Evolutionary conservation across 2,888 invertebrate genomes (phyloP).

Genomic region (Andrena chrysosceles): DNA sequence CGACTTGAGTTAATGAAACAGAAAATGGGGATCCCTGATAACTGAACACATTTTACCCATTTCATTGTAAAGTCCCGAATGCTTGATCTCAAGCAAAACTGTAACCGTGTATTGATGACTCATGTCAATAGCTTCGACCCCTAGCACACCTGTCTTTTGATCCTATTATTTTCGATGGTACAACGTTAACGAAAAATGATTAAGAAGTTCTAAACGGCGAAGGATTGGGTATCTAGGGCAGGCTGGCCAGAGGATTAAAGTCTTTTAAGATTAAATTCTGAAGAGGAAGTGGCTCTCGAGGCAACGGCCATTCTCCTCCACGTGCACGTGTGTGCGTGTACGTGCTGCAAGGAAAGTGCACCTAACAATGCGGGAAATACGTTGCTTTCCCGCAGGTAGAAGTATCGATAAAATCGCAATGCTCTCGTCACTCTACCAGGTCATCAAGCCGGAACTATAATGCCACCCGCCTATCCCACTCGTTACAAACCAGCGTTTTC

Average conservation of each 20-base stretch:
- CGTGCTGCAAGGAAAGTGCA: conserved; percentile 25
- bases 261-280: conserved; percentile 43
- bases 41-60: no score
- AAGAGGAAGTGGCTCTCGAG: conserved; percentile 28
- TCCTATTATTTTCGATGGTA: not conserved
- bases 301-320: not conserved
- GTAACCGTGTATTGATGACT: no score
- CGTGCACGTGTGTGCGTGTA: not conserved
- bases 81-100: no score
- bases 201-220: not conserved
- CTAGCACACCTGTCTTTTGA: not conserved
- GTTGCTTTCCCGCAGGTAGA: conserved; percentile 26
- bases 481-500: conserved; percentile 36
- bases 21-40: no score
- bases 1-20: no score
- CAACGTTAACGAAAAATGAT: not conserved
- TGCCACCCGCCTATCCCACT: conserved; percentile 5
- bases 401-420: conserved; percentile 47
- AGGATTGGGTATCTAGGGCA: conserved; percentile 15
- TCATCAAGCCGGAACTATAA: conserved; percentile 49
- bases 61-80: no score
- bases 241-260: conserved; percentile 7
- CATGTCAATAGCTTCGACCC: no score
- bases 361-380: conserved; percentile 51
- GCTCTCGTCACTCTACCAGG: conserved; percentile 43